Percentiles rank a stretch among this genome's conserved stretches.
phyloP scores from a whole-genome alignment of 2,888 invertebrate genomes.

The Ennomos fuscantarius region DNA sequence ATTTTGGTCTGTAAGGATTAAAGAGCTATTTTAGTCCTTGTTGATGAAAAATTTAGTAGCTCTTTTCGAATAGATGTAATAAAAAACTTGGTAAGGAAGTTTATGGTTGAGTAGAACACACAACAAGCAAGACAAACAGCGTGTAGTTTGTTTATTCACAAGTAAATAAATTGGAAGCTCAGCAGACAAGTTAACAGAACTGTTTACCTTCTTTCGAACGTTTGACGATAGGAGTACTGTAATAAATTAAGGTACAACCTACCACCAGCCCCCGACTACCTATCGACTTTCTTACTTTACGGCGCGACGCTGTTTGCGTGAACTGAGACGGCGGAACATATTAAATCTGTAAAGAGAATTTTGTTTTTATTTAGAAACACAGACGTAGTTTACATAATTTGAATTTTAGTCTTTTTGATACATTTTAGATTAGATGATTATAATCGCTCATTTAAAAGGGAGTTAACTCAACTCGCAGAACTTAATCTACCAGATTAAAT shows the following conservation, averaged over 20 bases:
- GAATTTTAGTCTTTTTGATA: too few relatives aligned
- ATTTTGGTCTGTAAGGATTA: too few relatives aligned
- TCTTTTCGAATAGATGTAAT: too few relatives aligned
- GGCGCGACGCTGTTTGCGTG: conserved; percentile 30
- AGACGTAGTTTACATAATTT: not conserved
- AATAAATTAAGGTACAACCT: conserved; percentile 21
- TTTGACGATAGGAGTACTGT: conserved; percentile 16
- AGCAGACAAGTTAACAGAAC: conserved; percentile 28
- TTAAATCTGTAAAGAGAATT: conserved; percentile 37
- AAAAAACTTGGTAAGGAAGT: too few relatives aligned
- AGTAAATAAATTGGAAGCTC: conserved; percentile 27
- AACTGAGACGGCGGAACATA: conserved; percentile 41
- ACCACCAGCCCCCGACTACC: not conserved
- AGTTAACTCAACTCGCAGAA: too few relatives aligned
- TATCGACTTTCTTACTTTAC: conserved; percentile 41
- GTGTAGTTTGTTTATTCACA: conserved; percentile 19
- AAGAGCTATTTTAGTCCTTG: too few relatives aligned
- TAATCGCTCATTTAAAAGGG: too few relatives aligned
- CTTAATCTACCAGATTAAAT: too few relatives aligned
- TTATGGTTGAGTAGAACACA: not conserved
- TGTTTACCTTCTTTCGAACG: conserved; percentile 29
- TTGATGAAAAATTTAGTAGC: too few relatives aligned
- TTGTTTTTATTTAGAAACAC: conserved; percentile 32
- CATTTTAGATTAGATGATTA: too few relatives aligned
- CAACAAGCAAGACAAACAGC: conserved; percentile 16